phyloP scores from a whole-genome alignment of 2,888 invertebrate species.

The Drosophila kanekoi region DNA sequence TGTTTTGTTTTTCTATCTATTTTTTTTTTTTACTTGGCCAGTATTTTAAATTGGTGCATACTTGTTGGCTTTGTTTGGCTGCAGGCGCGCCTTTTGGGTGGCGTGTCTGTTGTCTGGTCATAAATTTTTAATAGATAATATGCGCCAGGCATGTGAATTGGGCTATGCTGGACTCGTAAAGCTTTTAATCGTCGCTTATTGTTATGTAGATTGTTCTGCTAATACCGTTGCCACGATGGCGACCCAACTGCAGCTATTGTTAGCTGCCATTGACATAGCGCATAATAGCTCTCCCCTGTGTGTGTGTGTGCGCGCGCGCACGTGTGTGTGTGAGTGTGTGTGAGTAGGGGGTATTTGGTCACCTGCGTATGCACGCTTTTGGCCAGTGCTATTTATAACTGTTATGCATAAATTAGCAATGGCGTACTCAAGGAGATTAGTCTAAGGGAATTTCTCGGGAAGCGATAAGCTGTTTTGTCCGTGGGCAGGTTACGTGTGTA shows the following conservation, averaged over 20 bases:
- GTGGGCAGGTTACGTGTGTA: conserved; percentile 1
- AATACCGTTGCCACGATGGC: conserved; percentile 52
- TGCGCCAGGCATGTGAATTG: conserved; percentile 79
- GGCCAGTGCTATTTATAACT: conserved; percentile 51
- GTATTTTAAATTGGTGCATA: conserved; percentile 80
- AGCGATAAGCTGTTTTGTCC: not conserved
- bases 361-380: conserved; percentile 7
- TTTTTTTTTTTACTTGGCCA: conserved; percentile 38
- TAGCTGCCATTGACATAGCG: conserved; percentile 40
- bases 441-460: conserved; percentile 32
- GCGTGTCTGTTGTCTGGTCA: conserved; percentile 72
- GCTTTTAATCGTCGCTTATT: conserved; percentile 81
- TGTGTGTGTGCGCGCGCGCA: conserved; percentile 24
- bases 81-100: conserved; percentile 58
- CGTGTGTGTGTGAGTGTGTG: conserved; percentile 10
- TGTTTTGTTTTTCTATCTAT: conserved; percentile 23
- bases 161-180: conserved; percentile 63
- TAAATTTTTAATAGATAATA: conserved; percentile 82
- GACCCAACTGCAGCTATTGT: conserved; percentile 37
- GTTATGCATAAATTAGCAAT: conserved; percentile 78
- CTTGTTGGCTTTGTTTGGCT: conserved; percentile 78
- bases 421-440: conserved; percentile 59
- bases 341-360: conserved; percentile 8
- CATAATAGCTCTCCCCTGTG: conserved; percentile 45
- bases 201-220: conserved; percentile 78